These are phyloP conservation scores for Virgularia gustaviana DNA, from an alignment of 92 coral and sea anemone genomes.

Conservation along the genomic window DNA sequence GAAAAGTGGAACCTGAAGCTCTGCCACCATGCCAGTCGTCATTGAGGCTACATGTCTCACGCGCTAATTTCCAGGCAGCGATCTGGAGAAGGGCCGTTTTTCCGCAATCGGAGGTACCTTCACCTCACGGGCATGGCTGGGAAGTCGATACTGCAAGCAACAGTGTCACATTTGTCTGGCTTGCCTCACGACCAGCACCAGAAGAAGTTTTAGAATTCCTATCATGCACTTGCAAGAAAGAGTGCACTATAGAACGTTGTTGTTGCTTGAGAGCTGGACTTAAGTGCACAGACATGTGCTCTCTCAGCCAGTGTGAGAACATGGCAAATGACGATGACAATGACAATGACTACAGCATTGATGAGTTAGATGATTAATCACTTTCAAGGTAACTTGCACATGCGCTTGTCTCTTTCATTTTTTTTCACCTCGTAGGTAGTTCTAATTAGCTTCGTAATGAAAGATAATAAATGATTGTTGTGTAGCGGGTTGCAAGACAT, in stretches of 20 bases:
- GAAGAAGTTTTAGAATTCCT: constrained; percentile 59
- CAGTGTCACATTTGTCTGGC: constrained; percentile 45
- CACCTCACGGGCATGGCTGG: not conserved
- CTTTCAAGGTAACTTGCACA: constrained; percentile 28
- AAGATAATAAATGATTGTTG: too few species aligned
- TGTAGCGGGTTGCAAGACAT: too few species aligned
- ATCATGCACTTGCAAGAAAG: constrained; percentile 51
- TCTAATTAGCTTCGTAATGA: too few species aligned
- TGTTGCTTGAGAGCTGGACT: constrained; percentile 59
- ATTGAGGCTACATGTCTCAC: constrained; percentile 49
- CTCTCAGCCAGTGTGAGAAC: constrained; percentile 8
- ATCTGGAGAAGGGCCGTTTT: constrained; percentile 39
- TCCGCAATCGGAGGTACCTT: not conserved
- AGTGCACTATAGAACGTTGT: constrained; percentile 38
- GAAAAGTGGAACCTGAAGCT: constrained; percentile 57
- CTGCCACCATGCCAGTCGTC: constrained; percentile 60
- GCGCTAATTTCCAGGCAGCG: constrained; percentile 60
- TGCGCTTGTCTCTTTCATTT: too few species aligned
- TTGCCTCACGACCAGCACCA: constrained; percentile 59
- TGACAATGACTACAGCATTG: constrained; percentile 49
- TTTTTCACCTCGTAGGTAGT: too few species aligned
- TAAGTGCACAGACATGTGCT: constrained; percentile 58
- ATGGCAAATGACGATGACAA: constrained; percentile 9
- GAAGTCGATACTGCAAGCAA: not conserved
- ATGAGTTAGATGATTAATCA: constrained; percentile 8